Evolutionary conservation across 2,888 invertebrate species (phyloP).

Genomic region (Netelia virgata): DNA sequence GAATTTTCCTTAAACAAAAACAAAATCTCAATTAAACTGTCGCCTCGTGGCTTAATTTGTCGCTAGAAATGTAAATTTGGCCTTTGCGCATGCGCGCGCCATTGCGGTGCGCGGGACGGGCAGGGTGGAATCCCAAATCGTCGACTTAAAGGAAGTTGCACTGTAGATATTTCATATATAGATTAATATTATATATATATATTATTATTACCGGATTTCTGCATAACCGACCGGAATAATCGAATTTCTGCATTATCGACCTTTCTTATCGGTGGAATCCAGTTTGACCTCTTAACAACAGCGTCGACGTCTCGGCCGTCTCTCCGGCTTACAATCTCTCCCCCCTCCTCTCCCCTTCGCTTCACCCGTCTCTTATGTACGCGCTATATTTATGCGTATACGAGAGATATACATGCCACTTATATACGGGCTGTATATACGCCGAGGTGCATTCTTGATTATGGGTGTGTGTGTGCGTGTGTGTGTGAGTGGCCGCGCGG

Average conservation of each 20-base stretch:
- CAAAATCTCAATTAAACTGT: too few species aligned
- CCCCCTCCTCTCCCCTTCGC: constrained; percentile 1
- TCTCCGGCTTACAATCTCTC: constrained; percentile 23
- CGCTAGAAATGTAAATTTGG: too few species aligned
- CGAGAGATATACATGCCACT: too few species aligned
- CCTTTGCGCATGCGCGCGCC: too few species aligned
- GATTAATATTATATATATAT: constrained; percentile 11
- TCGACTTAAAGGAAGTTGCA: too few species aligned
- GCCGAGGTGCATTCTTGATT: constrained; percentile 66
- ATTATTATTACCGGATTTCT: constrained; percentile 18
- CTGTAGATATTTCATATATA: not conserved
- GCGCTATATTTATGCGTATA: not conserved
- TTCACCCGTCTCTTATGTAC: not conserved
- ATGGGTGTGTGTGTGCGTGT: constrained; percentile 34
- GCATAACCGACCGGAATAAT: constrained; percentile 36
- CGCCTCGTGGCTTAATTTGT: too few species aligned
- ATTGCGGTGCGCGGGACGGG: too few species aligned
- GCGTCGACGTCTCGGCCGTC: constrained; percentile 22
- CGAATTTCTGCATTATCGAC: constrained; percentile 64
- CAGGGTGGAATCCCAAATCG: too few species aligned
- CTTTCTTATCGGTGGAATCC: constrained; percentile 62
- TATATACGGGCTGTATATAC: not conserved
- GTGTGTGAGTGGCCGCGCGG: constrained; percentile 1
- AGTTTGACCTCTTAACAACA: constrained; percentile 68
- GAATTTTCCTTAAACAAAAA: too few species aligned